phyloP scores from a whole-genome alignment of 2,797 vertebrate species.

The Alauda arvensis region DNA sequence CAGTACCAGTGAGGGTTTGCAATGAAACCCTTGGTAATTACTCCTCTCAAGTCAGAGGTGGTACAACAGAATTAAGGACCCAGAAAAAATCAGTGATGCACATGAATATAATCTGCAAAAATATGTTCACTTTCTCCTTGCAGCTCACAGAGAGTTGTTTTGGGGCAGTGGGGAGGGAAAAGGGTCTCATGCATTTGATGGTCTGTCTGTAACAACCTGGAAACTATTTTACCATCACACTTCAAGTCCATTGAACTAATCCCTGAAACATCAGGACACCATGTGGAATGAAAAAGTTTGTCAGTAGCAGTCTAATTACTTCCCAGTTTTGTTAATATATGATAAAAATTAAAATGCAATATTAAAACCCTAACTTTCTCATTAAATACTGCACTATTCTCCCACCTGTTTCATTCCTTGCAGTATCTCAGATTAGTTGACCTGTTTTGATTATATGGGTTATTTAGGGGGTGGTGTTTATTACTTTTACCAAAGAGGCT shows the following conservation, averaged over 20 bases:
- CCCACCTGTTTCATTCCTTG: not conserved
- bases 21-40: conserved; percentile 47
- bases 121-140: not conserved
- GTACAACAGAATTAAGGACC: conserved; percentile 27
- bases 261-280: not conserved
- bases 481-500: not conserved
- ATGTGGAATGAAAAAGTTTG: conserved; percentile 32
- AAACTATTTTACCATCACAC: not conserved
- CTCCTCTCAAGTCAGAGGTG: conserved; percentile 23
- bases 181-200: not conserved
- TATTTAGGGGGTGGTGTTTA: not conserved
- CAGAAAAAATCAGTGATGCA: not conserved
- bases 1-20: not conserved
- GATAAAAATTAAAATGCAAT: conserved; percentile 15
- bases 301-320: conserved; percentile 47
- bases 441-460: not conserved
- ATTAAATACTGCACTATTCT: not conserved
- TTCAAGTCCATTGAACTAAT: conserved; percentile 20
- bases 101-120: conserved; percentile 5
- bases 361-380: not conserved
- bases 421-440: not conserved
- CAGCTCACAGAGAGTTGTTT: not conserved
- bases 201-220: not conserved
- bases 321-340: conserved; percentile 20
- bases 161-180: not conserved